Conservation (phyloP, 2,888 invertebrate species). For the Stenoptilia bipunctidactyla region DNA sequence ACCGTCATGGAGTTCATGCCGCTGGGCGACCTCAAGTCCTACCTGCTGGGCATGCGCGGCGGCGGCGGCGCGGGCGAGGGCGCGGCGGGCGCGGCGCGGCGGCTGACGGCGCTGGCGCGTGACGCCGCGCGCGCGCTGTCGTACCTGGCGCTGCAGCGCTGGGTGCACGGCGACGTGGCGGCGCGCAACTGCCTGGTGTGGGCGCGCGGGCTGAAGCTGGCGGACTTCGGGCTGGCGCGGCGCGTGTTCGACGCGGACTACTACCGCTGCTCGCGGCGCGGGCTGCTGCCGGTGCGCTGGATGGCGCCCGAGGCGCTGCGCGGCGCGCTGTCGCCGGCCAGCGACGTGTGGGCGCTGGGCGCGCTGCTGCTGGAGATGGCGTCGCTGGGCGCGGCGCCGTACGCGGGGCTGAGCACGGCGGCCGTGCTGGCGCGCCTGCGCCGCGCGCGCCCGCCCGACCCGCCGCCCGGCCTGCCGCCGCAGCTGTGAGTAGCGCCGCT, state of each 20-base stretch:
- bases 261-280: constrained; percentile 89
- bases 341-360: constrained; percentile 93
- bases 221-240: constrained; percentile 94
- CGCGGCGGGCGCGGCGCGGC: constrained; percentile 83
- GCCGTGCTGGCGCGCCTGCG: constrained; percentile 88
- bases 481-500: constrained; percentile 90
- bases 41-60: constrained; percentile 86
- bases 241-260: constrained; percentile 90
- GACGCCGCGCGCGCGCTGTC: constrained; percentile 88
- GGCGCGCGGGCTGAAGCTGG: constrained; percentile 81
- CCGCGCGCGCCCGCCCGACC: constrained; percentile 77
- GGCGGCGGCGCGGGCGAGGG: constrained; percentile 84
- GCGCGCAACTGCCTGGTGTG: constrained; percentile 85
- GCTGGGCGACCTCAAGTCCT: constrained; percentile 92
- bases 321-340: constrained; percentile 87
- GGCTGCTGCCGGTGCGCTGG: constrained; percentile 92
- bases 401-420: constrained; percentile 87
- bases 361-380: constrained; percentile 89
- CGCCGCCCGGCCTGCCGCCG: constrained; percentile 84
- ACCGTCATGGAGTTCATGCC: constrained; percentile 96
- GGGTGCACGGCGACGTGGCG: constrained; percentile 90
- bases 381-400: constrained; percentile 92
- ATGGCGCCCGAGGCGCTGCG: constrained; percentile 92
- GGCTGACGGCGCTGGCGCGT: constrained; percentile 87
- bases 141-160: constrained; percentile 87